Conservation (phyloP, 2,797 vertebrate genomes). For the Smutsia gigantea region DNA sequence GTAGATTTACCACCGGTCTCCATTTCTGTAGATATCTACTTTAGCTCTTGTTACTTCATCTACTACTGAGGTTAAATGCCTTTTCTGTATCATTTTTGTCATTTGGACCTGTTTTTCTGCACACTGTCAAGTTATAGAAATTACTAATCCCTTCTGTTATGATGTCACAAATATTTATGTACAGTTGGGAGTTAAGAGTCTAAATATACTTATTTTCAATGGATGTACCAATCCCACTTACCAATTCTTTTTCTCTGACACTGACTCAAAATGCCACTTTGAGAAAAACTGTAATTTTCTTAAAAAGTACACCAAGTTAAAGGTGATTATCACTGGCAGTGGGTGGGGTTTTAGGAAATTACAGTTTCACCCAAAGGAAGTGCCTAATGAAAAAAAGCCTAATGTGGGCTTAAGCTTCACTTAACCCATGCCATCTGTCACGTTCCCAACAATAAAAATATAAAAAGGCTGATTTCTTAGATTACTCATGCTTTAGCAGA, state of each 20-base stretch:
- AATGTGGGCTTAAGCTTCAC: background rate
- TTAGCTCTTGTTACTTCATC: background rate
- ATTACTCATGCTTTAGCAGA: background rate
- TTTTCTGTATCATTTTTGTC: background rate
- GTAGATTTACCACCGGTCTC: background rate
- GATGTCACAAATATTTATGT: background rate
- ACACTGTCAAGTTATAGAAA: background rate
- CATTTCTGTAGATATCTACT: background rate
- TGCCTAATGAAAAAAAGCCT: background rate
- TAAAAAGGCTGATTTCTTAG: background rate
- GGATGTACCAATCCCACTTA: background rate
- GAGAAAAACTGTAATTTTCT: background rate
- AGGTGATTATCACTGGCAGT: background rate
- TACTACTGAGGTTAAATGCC: background rate
- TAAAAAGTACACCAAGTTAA: background rate
- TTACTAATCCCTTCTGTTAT: background rate
- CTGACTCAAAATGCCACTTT: background rate
- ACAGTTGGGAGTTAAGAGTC: background rate
- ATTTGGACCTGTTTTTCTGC: background rate
- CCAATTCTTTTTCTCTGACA: background rate
- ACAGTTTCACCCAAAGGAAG: background rate
- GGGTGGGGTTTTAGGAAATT: background rate
- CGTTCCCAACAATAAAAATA: background rate
- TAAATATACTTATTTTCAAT: constrained; percentile 7
- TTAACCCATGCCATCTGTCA: background rate